A percentile compares a stretch with the other conserved stretches of the same genome.
Conservation (phyloP, 2,113 vertebrate genomes). For the Salvelinus sp. region DNA sequence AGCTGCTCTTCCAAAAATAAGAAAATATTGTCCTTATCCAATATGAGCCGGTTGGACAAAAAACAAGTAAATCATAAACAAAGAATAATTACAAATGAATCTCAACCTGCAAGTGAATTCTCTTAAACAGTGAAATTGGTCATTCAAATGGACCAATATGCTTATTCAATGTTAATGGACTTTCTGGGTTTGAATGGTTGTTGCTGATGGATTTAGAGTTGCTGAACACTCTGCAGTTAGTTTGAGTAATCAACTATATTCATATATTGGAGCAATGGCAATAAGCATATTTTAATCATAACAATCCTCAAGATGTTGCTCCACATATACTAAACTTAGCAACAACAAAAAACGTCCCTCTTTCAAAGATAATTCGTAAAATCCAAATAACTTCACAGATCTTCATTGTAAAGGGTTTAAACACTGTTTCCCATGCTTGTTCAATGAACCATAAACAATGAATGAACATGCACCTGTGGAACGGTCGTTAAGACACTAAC, state of each 20-base stretch:
- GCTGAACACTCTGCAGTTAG: constrained; percentile 1
- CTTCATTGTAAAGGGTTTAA: too few relatives aligned
- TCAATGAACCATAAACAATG: too few relatives aligned
- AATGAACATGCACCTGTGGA: too few relatives aligned
- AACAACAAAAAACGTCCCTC: too few relatives aligned
- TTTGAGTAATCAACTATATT: background rate
- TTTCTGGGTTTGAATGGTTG: constrained; percentile 6
- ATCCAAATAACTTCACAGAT: too few relatives aligned
- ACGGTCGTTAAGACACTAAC: too few relatives aligned
- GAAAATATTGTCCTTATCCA: background rate
- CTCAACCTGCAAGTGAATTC: too few relatives aligned
- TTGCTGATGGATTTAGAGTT: constrained; percentile 33
- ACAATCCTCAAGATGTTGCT: constrained; percentile 13
- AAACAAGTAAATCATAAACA: background rate
- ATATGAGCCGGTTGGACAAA: background rate
- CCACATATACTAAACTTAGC: background rate
- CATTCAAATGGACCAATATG: too few relatives aligned
- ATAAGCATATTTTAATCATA: constrained; percentile 17
- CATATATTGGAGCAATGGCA: constrained; percentile 19
- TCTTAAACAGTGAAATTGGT: too few relatives aligned
- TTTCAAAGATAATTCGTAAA: too few relatives aligned
- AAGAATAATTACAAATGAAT: too few relatives aligned
- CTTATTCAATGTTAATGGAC: background rate
- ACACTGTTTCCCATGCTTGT: too few relatives aligned
- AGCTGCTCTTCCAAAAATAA: background rate